These are phyloP conservation scores for Zhuqinia jingwanae DNA, from an alignment of 2,888 invertebrate species.

Conservation along the genomic window DNA sequence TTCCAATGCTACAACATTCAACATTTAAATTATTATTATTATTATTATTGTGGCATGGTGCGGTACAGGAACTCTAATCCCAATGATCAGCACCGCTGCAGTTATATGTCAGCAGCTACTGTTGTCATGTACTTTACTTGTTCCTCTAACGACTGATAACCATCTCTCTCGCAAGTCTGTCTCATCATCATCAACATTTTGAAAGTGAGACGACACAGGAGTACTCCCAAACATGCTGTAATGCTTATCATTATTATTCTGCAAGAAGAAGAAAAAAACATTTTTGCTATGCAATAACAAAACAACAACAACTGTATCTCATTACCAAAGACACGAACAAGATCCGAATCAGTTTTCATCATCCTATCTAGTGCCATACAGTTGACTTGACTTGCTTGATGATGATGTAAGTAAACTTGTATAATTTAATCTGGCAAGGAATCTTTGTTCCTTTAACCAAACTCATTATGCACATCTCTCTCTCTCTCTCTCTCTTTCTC, in stretches of 20 bases:
- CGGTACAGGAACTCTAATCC: background rate
- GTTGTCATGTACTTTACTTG: background rate
- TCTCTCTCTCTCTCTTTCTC: background rate
- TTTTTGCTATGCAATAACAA: background rate
- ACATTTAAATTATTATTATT: too few species aligned
- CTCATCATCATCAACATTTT: background rate
- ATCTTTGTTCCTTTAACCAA: too few species aligned
- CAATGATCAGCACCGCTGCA: background rate
- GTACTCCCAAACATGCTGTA: background rate
- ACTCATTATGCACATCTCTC: too few species aligned
- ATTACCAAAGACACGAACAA: background rate
- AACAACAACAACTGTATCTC: background rate
- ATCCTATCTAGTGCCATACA: background rate
- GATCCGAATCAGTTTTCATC: slow-evolving; percentile 28
- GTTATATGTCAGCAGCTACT: background rate
- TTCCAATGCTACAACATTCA: too few species aligned
- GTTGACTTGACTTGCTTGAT: background rate
- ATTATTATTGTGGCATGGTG: too few species aligned
- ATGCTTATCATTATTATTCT: background rate
- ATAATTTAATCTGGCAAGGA: too few species aligned
- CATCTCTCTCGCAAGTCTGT: background rate
- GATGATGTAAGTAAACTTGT: too few species aligned
- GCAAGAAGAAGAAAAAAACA: background rate
- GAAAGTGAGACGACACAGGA: slow-evolving; percentile 2
- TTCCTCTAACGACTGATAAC: slow-evolving; percentile 2